Evolutionary conservation across 2,113 vertebrate species (phyloP), one percentile per base, ranked within the genome.

Genomic region (Elaphurus davidianus): DNA sequence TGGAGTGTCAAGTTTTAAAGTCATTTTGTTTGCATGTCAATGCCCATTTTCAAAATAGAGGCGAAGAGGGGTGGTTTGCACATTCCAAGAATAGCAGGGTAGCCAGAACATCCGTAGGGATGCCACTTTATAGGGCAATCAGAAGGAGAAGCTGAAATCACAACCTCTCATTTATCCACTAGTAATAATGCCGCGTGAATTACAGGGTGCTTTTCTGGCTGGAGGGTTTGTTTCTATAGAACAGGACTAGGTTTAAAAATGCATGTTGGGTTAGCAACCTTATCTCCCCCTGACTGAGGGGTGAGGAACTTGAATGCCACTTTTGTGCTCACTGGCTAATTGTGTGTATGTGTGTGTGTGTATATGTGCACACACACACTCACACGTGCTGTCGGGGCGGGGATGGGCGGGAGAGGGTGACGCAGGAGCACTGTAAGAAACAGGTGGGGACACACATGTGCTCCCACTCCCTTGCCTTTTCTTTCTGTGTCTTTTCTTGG

Each of bases 121-220:
- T 89, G 88, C 90, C 62, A 55, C 78, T 93, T 97, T 91, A 59
- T 55, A 87, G 88, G 67, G 88, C 86, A 81, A 85, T 93, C 86
- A 87, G 94, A 93, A 91, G 79, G 94, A 95, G 91, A 97, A 97
- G 86, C 91, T 96, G 98, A 98, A 97, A 98, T 83, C 95, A 83
- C 88, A 94, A 97, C 97, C 97, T 84, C 89, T 98, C 86, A 97
- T 97, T 98, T 98, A 92, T 79, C 92, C 62, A 40, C 79, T 94
- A 89, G 97, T 91, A 91, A 94, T 96, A 97, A 89, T 94, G 94
- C 67, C 0, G 15, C 55, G n/a, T 71, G 97, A 87, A 98, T 97
- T 98, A 96, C 82, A 97, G 97, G 91, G 94, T 97, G 85, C 64
- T 90, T 97, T 98, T 88, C 85, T 98, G 90, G 88, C 86, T 95